phyloP scores from a whole-genome alignment of 2,113 vertebrate genomes.

The Oncorhynchus mykiss region DNA sequence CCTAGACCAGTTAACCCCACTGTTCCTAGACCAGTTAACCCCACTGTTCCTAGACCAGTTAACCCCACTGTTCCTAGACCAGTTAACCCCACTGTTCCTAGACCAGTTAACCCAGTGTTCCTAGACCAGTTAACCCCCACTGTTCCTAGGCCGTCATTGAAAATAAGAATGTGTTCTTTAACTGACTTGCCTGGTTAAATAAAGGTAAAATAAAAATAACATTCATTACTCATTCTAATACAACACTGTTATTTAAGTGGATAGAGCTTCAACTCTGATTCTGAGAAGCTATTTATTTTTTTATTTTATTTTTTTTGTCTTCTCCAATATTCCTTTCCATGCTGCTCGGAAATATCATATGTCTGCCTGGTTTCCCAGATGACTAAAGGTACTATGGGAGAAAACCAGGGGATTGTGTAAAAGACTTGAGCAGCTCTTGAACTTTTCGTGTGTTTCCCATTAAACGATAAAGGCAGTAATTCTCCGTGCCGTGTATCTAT shows the following conservation, averaged over 20 bases:
- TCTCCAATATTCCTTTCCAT: constrained; percentile 28
- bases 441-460: constrained; percentile 75
- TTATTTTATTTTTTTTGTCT: constrained; percentile 54
- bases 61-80: too few species aligned
- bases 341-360: constrained; percentile 39
- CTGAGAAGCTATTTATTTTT: constrained; percentile 38
- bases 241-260: not conserved
- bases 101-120: too few species aligned
- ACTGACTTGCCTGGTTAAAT: too few species aligned
- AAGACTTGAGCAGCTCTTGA: constrained; percentile 77
- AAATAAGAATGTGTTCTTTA: too few species aligned
- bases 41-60: too few species aligned
- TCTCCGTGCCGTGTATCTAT: constrained; percentile 79
- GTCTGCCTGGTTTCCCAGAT: constrained; percentile 39
- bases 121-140: too few species aligned
- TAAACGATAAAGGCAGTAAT: constrained; percentile 83
- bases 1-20: too few species aligned
- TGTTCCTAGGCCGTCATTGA: too few species aligned
- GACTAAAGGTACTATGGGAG: not conserved
- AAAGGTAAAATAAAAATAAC: too few species aligned
- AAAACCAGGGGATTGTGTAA: constrained; percentile 25
- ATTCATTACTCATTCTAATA: not conserved
- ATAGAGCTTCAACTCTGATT: not conserved
- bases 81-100: too few species aligned
- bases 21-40: too few species aligned